Evolutionary conservation across 2,888 invertebrate species (phyloP), one percentile per base, ranked within the genome.

Genomic region (Amphipoea oculea): DNA sequence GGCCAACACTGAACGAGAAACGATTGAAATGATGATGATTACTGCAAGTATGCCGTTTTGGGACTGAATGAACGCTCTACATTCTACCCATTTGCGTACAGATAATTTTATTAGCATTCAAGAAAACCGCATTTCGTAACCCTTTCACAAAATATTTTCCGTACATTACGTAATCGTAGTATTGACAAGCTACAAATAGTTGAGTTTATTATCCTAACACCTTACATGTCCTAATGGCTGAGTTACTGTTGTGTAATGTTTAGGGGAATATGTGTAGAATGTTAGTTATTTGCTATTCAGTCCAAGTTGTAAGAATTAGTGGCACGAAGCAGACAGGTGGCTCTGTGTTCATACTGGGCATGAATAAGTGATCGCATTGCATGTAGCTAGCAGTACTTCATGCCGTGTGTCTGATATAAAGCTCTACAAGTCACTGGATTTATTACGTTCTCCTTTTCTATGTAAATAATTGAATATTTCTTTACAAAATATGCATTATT

Each of bases 291-390:
- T 76, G 71, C 54, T 76, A 88, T 87, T 82, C 82, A 73, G 84
- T 73, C 29, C 82, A 75, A 76, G 87, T 79, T 73, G 72, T 75
- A 42, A 29, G 81, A 78, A 84, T 84, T 79, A 87, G 87, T 82
- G 79, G 69, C 70, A 45, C 66, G 79, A 81, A 78, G 73, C 73
- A 79, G 69, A 63, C 82, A 87, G 87, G 82, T 87, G 81, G 86
- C 57, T 71, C 68, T 70, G 73, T 67, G 62, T 36, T 63, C 83
- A 70, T 68, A 76, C 62, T 45, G 48, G 17, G 36, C 77, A 86
- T 85, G 86, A 81, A 85, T 85, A 78, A 78, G 67, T 76, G 67
- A 86, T 83, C 66, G 67, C 75, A 73, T 86, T 76, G 83, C 75
- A 73, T 66, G 42, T 36, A 51, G 23, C 62, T 68, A 72, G 60